A percentile compares a stretch with the other conserved stretches of the same genome.
These are phyloP conservation scores for Damaliscus lunatus DNA, from an alignment of 2,113 vertebrate species.

Conservation along the genomic window DNA sequence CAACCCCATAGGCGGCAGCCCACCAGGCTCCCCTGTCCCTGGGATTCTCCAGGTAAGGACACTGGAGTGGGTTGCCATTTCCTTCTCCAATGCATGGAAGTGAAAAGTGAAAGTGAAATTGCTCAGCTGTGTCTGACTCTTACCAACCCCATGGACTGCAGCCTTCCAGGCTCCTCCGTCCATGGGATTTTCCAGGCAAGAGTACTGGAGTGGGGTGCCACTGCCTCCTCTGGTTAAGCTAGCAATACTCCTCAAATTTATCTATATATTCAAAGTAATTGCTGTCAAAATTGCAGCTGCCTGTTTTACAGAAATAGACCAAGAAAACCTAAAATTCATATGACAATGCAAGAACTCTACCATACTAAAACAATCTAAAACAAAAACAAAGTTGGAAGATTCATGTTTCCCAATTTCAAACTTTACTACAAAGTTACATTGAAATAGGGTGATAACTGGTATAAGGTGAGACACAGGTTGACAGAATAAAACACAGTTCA, in stretches of 20 bases:
- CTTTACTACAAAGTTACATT: background rate
- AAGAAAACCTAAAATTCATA: background rate
- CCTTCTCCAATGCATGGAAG: no score
- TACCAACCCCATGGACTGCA: no score
- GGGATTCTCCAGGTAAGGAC: no score
- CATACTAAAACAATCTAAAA: constrained; percentile 6
- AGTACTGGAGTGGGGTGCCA: no score
- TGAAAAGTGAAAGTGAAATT: no score
- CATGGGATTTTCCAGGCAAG: no score
- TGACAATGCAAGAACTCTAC: background rate
- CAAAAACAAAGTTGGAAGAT: background rate
- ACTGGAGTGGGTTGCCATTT: no score
- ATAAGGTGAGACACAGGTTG: background rate
- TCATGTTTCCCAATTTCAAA: background rate
- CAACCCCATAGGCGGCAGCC: no score
- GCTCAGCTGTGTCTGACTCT: no score
- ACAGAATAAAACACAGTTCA: background rate
- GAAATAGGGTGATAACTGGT: background rate
- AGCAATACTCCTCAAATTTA: background rate
- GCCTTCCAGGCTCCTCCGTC: no score
- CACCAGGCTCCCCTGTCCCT: no score
- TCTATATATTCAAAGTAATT: background rate
- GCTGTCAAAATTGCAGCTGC: constrained; percentile 9
- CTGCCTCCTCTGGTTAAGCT: background rate
- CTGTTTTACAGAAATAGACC: background rate